A percentile compares a stretch with the other conserved stretches of the same genome.
These are phyloP conservation scores for Indicator indicator DNA, from an alignment of 2,113 vertebrate genomes.

Conservation along the genomic window DNA sequence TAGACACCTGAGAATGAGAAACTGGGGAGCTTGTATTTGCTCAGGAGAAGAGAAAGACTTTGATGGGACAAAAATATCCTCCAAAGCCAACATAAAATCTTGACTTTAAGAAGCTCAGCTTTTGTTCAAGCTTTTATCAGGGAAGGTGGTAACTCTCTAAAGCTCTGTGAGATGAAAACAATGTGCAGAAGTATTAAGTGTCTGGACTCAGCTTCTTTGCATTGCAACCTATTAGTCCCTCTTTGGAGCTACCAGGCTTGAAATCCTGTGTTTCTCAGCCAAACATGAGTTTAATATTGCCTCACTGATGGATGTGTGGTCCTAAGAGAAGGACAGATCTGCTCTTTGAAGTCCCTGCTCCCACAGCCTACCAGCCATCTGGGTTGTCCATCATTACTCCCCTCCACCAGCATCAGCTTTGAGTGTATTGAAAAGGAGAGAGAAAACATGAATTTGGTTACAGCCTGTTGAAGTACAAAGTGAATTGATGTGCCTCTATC, in stretches of 20 bases:
- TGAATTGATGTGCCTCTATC: not conserved
- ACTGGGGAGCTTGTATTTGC: not conserved
- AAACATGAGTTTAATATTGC: not conserved
- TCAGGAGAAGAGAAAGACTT: not conserved
- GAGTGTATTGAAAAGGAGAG: not conserved
- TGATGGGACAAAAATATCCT: not conserved
- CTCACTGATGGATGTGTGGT: not conserved
- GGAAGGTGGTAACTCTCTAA: not conserved
- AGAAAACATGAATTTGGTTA: not conserved
- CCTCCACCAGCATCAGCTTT: not conserved
- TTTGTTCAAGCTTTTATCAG: not conserved
- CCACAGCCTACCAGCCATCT: not conserved
- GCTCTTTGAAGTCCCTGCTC: not conserved
- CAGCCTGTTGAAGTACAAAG: not conserved
- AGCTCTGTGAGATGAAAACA: not conserved
- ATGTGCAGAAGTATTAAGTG: not conserved
- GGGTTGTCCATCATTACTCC: not conserved
- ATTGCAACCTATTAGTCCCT: fast-evolving
- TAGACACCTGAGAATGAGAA: not conserved
- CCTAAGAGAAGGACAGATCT: not conserved
- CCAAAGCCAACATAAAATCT: not conserved
- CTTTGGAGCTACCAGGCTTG: not conserved
- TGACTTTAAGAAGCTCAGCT: not conserved
- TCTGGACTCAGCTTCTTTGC: not conserved
- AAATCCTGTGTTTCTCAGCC: not conserved